Conservation (phyloP, 2,888 invertebrate species). For the Microchrysa polita region DNA sequence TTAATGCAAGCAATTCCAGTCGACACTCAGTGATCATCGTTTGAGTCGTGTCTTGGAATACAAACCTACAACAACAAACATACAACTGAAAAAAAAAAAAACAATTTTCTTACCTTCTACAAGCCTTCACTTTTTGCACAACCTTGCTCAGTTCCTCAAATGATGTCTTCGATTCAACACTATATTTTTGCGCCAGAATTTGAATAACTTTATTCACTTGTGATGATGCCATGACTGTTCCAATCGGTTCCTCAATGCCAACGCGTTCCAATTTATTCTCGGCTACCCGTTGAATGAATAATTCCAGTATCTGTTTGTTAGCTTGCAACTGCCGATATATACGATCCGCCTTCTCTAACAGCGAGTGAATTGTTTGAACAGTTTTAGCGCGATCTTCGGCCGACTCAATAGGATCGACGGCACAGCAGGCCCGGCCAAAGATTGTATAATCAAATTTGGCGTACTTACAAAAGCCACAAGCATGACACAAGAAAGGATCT, state of each 20-base stretch:
- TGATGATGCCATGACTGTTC: slow-evolving; percentile 66
- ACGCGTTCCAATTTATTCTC: slow-evolving; percentile 82
- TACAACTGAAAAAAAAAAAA: too few species aligned
- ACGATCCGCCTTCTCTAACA: slow-evolving; percentile 93
- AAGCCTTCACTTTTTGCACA: slow-evolving; percentile 90
- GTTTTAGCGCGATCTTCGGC: slow-evolving; percentile 97
- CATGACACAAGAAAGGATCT: slow-evolving; percentile 98
- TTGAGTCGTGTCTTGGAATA: too few species aligned
- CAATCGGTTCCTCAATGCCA: slow-evolving; percentile 66
- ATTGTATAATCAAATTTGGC: slow-evolving; percentile 98
- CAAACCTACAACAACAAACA: too few species aligned
- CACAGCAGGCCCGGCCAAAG: slow-evolving; percentile 90
- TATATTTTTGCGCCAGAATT: slow-evolving; percentile 92
- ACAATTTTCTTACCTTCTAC: slow-evolving; percentile 77
- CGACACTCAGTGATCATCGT: too few species aligned
- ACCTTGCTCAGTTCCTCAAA: slow-evolving; percentile 94
- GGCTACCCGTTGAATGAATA: slow-evolving; percentile 84
- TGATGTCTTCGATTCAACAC: slow-evolving; percentile 91
- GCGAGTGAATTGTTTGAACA: slow-evolving; percentile 86
- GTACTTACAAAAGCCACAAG: slow-evolving; percentile 99
- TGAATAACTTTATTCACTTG: slow-evolving; percentile 94
- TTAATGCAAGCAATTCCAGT: too few species aligned
- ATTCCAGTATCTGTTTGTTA: slow-evolving; percentile 89
- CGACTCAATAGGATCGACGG: slow-evolving; percentile 96
- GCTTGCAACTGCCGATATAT: slow-evolving; percentile 91